Base-by-base conservation (phyloP, 2,888 invertebrate genomes). In the Pelosia muscerda region DNA sequence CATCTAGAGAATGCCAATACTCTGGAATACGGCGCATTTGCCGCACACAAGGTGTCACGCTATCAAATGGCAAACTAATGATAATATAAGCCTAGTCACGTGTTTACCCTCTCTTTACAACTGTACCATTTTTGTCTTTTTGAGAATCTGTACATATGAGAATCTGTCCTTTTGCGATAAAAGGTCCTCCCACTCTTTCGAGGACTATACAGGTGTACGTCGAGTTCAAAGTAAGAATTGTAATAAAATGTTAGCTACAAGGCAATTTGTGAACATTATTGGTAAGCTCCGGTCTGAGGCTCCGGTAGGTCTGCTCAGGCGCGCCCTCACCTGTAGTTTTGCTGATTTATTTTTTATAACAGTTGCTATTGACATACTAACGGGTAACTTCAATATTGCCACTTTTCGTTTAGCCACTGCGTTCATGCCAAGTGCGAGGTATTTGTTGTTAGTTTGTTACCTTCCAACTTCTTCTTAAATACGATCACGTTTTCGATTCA, bases 281-380 rank as follows among this genome's bases (percentile, higher is more conserved):
- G 49, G n/a, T 5, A 49, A 19, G n/a, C 19, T 49, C n/a, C 49
- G 49, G n/a, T 49, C n/a, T n/a, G n/a, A 49, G n/a, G n/a, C 19
- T 49, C n/a, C 49, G 49, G n/a, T 49, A n/a, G 49, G n/a, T 19
- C 49, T 19, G 11, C 10, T 13, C 31, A 31, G 31, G 49, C 8
- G 19, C 5, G 2, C 19, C 1, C n/a, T 19, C 49, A 8, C 2
- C 49, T 49, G 8, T 19, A 19, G 49, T 8, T 19, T n/a, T 19
- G 49, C 1, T 49, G n/a, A n/a, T n/a, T 49, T 49, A 42, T 49
- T 49, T n/a, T 9, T n/a, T n/a, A 0, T 19, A 49, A n/a, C n/a
- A n/a, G 49, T 49, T 49, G 49, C n/a, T 49, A 49, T 49, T 49
- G 49, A 49, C n/a, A 49, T 49, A 49, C n/a, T n/a, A 49, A n/a